Evolutionary conservation across 2,888 invertebrate species (phyloP), one percentile per base, ranked within the genome.

Genomic region (Eupithecia pulchellata): DNA sequence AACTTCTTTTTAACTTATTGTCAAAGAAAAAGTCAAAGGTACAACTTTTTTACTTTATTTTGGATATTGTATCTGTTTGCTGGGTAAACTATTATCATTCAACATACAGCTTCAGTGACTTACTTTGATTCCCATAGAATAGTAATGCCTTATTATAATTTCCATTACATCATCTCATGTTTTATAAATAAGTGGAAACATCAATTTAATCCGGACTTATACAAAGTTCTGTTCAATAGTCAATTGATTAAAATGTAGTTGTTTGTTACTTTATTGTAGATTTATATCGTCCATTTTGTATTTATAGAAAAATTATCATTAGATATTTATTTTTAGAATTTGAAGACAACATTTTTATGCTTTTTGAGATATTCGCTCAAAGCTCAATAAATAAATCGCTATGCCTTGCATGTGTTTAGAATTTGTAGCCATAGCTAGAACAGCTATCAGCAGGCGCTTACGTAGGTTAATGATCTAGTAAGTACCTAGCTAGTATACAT

Each of bases 71-170:
- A 47, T 47, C 20, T 47, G 20, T 47, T 20, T 47, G 11, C 11
- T 47, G 13, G 52, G 4, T 52, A 25, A 20, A 13, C 52, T 52
- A 60, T 74, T 72, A 57, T 63, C 61, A 75, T 75, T 75, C 9
- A 55, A 39, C 67, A 71, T 68, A 64, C 64, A 65, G 32, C 29
- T 32, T 60, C 60, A 68, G 57, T 64, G 47, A 64, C 69, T 65
- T 72, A 69, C 66, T 65, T 64, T 32, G 68, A 69, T 66, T 57
- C 64, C 63, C 58, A 61, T 36, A 25, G 77, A 74, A 74, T 77
- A 71, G 14, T 62, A 72, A 76, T 70, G 63, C 14, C 57, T 65
- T 36, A 70, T 75, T 25, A 36, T 36, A 20, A 61, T 61, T 20
- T 11, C 13, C 17, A 29, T 57, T 72, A 73, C 68, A 69, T 73